A percentile compares a stretch with the other conserved stretches of the same genome.
Conservation (phyloP, 2,888 invertebrate genomes). For the Thalpophila matura region DNA sequence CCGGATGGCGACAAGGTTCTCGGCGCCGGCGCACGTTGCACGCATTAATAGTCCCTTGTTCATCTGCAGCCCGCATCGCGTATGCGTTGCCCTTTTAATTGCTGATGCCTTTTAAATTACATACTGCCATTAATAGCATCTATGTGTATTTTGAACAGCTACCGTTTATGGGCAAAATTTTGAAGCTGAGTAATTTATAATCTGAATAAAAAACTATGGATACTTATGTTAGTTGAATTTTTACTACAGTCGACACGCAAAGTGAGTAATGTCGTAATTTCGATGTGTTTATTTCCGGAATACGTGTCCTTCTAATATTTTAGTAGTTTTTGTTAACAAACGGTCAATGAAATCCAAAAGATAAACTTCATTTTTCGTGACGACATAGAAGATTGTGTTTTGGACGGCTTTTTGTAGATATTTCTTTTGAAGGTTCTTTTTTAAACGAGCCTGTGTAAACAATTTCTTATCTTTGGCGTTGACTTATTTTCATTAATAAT, state of each 20-base stretch:
- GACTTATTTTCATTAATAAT: constrained; percentile 36
- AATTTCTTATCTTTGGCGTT: constrained; percentile 37
- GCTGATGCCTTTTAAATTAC: constrained; percentile 73
- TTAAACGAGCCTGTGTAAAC: constrained; percentile 30
- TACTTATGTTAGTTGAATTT: background rate
- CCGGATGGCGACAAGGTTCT: constrained; percentile 65
- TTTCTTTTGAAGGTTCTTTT: constrained; percentile 8
- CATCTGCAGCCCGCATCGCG: constrained; percentile 82
- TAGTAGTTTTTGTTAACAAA: background rate
- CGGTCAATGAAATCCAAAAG: background rate
- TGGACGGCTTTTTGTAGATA: background rate
- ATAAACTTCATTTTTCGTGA: background rate
- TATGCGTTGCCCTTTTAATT: constrained; percentile 77
- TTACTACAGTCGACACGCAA: background rate
- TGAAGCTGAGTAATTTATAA: constrained; percentile 1
- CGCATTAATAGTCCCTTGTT: constrained; percentile 77
- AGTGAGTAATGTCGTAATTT: background rate
- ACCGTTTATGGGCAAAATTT: constrained; percentile 37
- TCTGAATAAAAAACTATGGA: constrained; percentile 21
- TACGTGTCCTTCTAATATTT: background rate
- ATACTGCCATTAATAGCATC: constrained; percentile 54
- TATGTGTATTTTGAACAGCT: constrained; percentile 44
- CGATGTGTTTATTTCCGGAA: background rate
- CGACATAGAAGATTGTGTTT: background rate
- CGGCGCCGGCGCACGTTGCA: constrained; percentile 65